Base-by-base conservation (phyloP, 2,888 invertebrate species). In the Drosophila demipolita region DNA sequence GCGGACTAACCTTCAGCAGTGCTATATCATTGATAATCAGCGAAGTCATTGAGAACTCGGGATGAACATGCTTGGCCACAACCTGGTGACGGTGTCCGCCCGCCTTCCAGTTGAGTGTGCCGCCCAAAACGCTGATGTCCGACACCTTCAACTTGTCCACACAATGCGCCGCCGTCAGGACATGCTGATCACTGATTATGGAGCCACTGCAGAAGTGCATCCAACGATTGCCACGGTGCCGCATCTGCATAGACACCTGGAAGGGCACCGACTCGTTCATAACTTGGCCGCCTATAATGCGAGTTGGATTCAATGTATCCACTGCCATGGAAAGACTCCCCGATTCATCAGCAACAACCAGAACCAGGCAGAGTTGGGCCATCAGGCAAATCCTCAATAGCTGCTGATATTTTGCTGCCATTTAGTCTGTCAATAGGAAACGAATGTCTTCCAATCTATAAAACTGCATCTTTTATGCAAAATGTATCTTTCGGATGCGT, bases 91-190 rank as follows among this genome's bases (percentile, higher is more conserved):
- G 78, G 4, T 83, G 63, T 0, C 93, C 93, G 12, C 91, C 90
- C 3, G 64, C 5, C 49, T 76, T 82, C 84, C 90, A 90, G 36
- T 77, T 90, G 33, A 84, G 73, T 0, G 89, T 87, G 20, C 93
- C 92, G 7, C 70, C 87, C 36, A 92, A 74, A 1, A 91, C 78
- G 11, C 87, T 88, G 1, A 93, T 77, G 26, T 83, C 60, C 40
- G 81, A 84, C 23, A 82, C 29, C 26, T 67, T 82, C 60, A 88
- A 59, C 48, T 82, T 83, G 7, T 88, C 82, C 42, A 92, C 82
- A 66, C 93, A 93, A 80, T 93, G 93, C 0, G 93, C 93, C 0
- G 93, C 93, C 0, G 93, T 93, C 35, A 93, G 66, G 0, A 93
- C 87, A 70, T 92, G 90, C 69, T 82, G 66, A 35, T 90, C 73